Evolutionary conservation across 1,140 invertebrate genomes (phyloP).

Genomic region (Halictus rubicundus): DNA sequence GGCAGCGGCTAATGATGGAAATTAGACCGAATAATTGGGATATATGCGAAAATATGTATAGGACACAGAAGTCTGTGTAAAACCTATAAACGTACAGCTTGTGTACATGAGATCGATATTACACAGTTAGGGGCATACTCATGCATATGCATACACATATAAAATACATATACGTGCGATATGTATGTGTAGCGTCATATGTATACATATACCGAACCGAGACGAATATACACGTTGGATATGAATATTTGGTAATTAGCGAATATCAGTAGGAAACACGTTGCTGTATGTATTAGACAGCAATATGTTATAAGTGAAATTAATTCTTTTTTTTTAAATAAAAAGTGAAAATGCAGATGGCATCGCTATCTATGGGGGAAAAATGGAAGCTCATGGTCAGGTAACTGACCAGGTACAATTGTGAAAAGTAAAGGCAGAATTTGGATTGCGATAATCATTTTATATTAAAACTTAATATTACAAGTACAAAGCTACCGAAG

Average conservation of each 20-base stretch:
- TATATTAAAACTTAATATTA: not conserved
- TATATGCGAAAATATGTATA: not conserved
- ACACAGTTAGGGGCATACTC: too few relatives aligned
- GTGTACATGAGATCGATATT: not conserved
- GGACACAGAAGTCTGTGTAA: not conserved
- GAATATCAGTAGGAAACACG: too few relatives aligned
- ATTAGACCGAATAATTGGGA: slow-evolving; percentile 1
- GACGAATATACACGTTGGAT: too few relatives aligned
- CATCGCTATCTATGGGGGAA: not conserved
- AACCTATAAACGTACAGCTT: not conserved
- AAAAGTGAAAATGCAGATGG: too few relatives aligned
- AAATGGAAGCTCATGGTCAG: not conserved
- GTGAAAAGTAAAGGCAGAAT: not conserved
- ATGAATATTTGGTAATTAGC: too few relatives aligned
- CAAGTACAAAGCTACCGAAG: not conserved
- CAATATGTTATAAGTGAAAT: not conserved
- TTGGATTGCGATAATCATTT: not conserved
- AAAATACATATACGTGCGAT: too few relatives aligned
- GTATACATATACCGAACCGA: too few relatives aligned
- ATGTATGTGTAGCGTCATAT: too few relatives aligned
- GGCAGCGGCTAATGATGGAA: not conserved
- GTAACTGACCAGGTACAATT: not conserved
- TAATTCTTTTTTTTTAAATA: not conserved
- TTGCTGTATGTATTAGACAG: too few relatives aligned
- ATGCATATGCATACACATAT: too few relatives aligned